Conservation (phyloP, 1,140 invertebrate genomes). For the Drepana arcuata region DNA sequence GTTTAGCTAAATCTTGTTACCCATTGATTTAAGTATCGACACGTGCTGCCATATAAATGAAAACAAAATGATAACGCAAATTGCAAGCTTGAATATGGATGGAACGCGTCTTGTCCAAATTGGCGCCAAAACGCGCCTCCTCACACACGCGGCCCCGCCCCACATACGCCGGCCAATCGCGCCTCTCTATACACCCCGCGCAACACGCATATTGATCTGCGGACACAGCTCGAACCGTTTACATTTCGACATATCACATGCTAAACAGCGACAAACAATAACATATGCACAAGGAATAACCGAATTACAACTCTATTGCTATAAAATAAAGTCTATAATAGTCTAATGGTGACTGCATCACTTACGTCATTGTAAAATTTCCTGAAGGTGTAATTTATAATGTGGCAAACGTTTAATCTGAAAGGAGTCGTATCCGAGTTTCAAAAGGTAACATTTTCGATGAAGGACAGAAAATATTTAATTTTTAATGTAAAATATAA, state of each 20-base stretch:
- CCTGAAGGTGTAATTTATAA: slow-evolving; percentile 44
- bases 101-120: slow-evolving; percentile 33
- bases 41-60: too few species aligned
- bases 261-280: slow-evolving; percentile 69
- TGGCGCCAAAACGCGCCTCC: slow-evolving; percentile 61
- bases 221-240: slow-evolving; percentile 63
- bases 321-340: slow-evolving; percentile 15
- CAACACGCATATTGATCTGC: slow-evolving; percentile 69
- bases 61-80: too few species aligned
- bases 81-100: slow-evolving; percentile 25
- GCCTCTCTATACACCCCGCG: slow-evolving; percentile 52
- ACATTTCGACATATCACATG: slow-evolving; percentile 69
- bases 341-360: not conserved
- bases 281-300: slow-evolving; percentile 29
- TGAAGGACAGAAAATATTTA: too few species aligned
- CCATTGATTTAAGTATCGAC: too few species aligned
- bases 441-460: too few species aligned
- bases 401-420: too few species aligned
- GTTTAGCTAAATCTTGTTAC: too few species aligned
- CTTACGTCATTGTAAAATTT: slow-evolving; percentile 19
- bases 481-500: too few species aligned
- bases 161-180: slow-evolving; percentile 57
- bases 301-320: slow-evolving; percentile 17
- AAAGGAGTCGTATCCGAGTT: too few species aligned
- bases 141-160: slow-evolving; percentile 60